A percentile compares a stretch with the other conserved stretches of the same genome.
Conservation (phyloP, 2,113 vertebrate species). For the Prinia subflava region DNA sequence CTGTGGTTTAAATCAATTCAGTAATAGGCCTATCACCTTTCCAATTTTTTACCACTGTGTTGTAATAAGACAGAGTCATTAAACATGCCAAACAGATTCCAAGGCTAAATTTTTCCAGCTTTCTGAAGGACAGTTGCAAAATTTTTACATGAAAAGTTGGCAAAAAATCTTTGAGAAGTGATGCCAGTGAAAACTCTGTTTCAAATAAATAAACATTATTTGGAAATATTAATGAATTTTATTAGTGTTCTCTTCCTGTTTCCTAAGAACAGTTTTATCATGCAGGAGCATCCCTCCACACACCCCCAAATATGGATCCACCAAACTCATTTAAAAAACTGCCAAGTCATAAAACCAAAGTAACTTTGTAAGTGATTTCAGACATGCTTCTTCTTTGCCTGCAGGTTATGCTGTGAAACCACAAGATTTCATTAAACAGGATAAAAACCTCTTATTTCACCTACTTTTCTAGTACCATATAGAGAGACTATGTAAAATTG, state of each 20-base stretch:
- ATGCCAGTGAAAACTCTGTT: background rate
- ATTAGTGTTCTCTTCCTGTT: background rate
- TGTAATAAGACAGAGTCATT: background rate
- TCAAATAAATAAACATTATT: background rate
- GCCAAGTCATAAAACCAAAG: background rate
- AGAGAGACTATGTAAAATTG: background rate
- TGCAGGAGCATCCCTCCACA: accelerated
- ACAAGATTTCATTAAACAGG: background rate
- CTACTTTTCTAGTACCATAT: background rate
- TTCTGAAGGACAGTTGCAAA: background rate
- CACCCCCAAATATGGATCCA: accelerated
- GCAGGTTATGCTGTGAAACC: background rate
- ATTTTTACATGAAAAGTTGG: background rate
- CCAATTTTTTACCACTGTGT: background rate
- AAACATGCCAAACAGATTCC: background rate
- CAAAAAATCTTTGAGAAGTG: background rate
- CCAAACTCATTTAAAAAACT: background rate
- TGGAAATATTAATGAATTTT: background rate
- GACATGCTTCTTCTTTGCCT: background rate
- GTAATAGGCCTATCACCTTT: background rate
- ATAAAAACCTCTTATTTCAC: background rate
- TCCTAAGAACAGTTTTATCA: background rate
- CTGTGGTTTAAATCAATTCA: constrained; percentile 29
- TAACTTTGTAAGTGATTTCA: background rate
- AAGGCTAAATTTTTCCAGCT: background rate